phyloP scores from a whole-genome alignment of 2,113 vertebrate genomes.

The Oncorhynchus clarkii region DNA sequence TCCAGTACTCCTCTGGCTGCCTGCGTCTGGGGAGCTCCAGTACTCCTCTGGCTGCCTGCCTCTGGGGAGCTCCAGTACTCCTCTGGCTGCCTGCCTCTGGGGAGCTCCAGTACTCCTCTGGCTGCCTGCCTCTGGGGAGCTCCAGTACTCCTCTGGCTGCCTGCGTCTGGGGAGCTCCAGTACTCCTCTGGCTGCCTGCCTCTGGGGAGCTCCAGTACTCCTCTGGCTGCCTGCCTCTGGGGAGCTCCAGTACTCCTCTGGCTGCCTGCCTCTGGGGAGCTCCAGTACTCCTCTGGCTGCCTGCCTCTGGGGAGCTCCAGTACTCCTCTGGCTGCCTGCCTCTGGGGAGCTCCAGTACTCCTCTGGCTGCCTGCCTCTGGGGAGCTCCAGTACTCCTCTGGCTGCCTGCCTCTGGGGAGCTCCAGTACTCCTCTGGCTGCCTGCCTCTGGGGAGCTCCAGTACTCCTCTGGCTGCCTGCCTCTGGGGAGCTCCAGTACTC shows the following conservation, averaged over 20 bases:
- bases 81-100: conserved; percentile 12
- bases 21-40: conserved; percentile 4
- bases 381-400: too few species aligned
- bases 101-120: conserved; percentile 12
- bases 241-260: conserved; percentile 11
- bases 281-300: conserved; percentile 10
- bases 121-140: conserved; percentile 8
- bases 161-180: conserved; percentile 4
- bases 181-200: conserved; percentile 11
- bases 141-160: conserved; percentile 10
- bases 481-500: too few species aligned
- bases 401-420: conserved; percentile 7
- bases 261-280: conserved; percentile 7
- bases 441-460: conserved; percentile 2
- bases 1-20: conserved; percentile 10
- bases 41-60: conserved; percentile 11
- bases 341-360: conserved; percentile 7
- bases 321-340: not conserved
- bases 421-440: conserved; percentile 9
- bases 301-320: not conserved
- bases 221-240: conserved; percentile 12
- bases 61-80: conserved; percentile 9
- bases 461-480: conserved; percentile 16
- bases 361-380: too few species aligned
- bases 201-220: conserved; percentile 9